Evolutionary conservation across 2,888 invertebrate species (phyloP).

Genomic region (Pyrrhosoma nymphula): DNA sequence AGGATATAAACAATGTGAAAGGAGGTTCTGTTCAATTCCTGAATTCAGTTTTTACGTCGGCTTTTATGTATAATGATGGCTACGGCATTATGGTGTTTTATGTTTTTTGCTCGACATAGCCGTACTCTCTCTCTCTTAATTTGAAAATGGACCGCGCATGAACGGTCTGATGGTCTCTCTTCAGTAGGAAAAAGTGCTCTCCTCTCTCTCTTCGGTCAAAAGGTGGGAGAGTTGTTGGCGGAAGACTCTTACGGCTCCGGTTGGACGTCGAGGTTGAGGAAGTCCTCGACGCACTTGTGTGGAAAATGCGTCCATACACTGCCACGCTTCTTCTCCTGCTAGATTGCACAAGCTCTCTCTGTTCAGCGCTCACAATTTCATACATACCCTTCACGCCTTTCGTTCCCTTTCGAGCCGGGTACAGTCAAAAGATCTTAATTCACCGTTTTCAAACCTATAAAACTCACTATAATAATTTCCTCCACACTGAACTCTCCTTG

Average conservation of each 20-base stretch:
- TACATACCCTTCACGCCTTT: too few relatives aligned
- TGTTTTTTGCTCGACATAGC: neutral
- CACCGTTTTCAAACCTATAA: too few relatives aligned
- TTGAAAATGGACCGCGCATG: constrained; percentile 12
- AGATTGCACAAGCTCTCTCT: too few relatives aligned
- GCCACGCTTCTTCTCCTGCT: too few relatives aligned
- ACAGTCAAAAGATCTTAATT: too few relatives aligned
- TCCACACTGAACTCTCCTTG: too few relatives aligned
- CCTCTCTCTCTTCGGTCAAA: neutral
- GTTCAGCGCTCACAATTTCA: too few relatives aligned
- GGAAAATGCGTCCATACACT: neutral
- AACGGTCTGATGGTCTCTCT: neutral
- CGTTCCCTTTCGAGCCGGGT: too few relatives aligned
- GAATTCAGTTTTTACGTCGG: neutral
- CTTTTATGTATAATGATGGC: neutral
- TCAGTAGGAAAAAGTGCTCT: neutral
- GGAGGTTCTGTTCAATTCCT: neutral
- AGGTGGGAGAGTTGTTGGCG: neutral
- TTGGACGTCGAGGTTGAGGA: neutral
- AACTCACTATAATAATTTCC: too few relatives aligned
- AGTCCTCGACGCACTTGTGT: neutral
- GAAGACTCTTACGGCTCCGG: neutral
- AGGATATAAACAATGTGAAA: neutral
- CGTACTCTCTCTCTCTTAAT: neutral
- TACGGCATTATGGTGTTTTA: neutral